Evolutionary conservation across 2,888 invertebrate genomes (phyloP), one percentile per base, ranked within the genome.

Genomic region (Stenolophus ochropezus): DNA sequence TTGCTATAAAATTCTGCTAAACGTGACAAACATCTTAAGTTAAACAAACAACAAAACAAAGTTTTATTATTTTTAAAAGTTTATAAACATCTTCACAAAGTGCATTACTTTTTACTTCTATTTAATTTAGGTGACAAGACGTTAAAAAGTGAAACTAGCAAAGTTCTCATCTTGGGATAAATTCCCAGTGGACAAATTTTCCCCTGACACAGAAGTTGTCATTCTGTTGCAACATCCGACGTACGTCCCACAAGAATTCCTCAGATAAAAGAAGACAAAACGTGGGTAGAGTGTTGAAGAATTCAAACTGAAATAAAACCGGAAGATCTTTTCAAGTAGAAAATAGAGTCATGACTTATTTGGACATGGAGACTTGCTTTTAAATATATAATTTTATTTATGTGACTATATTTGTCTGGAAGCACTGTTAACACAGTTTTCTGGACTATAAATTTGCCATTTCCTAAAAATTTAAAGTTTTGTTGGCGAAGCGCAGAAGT

Each of bases 381-480:
- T 56, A 56, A 56, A 56, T 56, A 56, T 56, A 56, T 20, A 56
- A 56, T 56, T 56, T 56, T 56, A 56, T 56, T 56, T 56, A 16
- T 56, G 56, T 20, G 56, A 56, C 56, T 56, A 56, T 56, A 21
- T 56, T 56, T 56, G 56, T 56, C 8, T 20, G 3, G 20, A 18
- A 56, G 56, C 11, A 21, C 21, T 56, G 11, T 56, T 56, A 56
- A 56, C 56, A 56, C 56, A 56, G 33, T 42, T 42, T 42, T 42
- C 56, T 56, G 56, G 21, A 5, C 21, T 20, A 21, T 56, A 56
- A 21, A 56, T 56, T 53, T 53, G 20, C 11, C 16, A 21, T 20
- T 21, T 56, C 56, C 56, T 56, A 11, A 6, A 20, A 56, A 56
- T 20, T 56, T 20, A 21, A 56, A 42, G 11, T 42, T 42, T 42